A percentile compares a stretch with the other conserved stretches of the same genome.
These are phyloP conservation scores for Bambusicola thoracicus DNA, from an alignment of 2,113 vertebrate species.

Conservation along the genomic window DNA sequence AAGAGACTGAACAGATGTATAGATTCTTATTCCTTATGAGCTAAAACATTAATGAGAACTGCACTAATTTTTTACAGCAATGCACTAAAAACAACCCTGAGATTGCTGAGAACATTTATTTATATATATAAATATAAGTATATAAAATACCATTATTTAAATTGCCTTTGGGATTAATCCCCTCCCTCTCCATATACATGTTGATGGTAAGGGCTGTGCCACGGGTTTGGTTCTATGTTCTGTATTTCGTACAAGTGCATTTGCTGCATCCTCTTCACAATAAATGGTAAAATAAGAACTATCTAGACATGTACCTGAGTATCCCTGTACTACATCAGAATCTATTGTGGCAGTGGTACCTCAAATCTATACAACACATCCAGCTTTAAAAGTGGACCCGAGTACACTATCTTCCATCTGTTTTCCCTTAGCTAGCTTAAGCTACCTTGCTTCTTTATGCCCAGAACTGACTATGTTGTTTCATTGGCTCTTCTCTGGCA, in stretches of 20 bases:
- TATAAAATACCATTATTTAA: constrained; percentile 93
- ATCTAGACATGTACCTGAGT: constrained; percentile 45
- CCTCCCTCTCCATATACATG: constrained; percentile 70
- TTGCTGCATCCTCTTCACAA: constrained; percentile 70
- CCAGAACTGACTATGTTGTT: constrained; percentile 4
- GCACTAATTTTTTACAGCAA: constrained; percentile 97
- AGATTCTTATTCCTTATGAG: constrained; percentile 85
- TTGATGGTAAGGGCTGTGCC: constrained; percentile 72
- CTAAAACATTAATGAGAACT: constrained; percentile 86
- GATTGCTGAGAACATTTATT: constrained; percentile 92
- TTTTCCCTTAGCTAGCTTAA: not conserved
- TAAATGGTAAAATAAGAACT: constrained; percentile 58
- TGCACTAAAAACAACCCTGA: constrained; percentile 93
- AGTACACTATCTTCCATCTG: not conserved
- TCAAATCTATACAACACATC: constrained; percentile 23
- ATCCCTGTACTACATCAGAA: constrained; percentile 49
- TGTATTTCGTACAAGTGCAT: constrained; percentile 67
- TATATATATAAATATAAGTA: constrained; percentile 90
- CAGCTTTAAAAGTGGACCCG: constrained; percentile 26
- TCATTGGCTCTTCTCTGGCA: constrained; percentile 53
- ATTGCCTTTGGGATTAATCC: constrained; percentile 91
- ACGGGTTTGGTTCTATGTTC: constrained; percentile 71
- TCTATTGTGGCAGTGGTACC: constrained; percentile 38
- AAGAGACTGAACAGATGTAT: constrained; percentile 79
- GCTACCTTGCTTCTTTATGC: not conserved